A percentile compares a stretch with the other conserved stretches of the same genome.
Evolutionary conservation across 2,797 vertebrate genomes (phyloP).

Genomic region (Anguilla megastoma): DNA sequence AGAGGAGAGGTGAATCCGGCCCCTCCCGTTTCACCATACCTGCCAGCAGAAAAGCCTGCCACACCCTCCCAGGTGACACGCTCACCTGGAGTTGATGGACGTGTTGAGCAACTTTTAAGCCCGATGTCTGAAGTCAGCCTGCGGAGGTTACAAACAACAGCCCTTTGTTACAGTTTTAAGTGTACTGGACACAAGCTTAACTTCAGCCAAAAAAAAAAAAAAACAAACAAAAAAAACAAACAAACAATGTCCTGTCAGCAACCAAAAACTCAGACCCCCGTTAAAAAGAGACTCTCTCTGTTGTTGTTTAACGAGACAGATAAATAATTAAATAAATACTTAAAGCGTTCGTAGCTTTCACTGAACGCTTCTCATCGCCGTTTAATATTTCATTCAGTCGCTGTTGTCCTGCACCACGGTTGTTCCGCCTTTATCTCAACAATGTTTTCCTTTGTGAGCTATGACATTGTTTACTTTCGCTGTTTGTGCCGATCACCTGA

Average conservation of each 20-base stretch:
- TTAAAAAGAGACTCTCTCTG: neutral
- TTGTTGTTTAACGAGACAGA: neutral
- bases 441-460: neutral
- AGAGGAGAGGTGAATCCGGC: neutral
- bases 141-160: neutral
- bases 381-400: neutral
- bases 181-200: neutral
- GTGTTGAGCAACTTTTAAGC: conserved; percentile 8
- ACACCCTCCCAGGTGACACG: neutral
- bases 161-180: neutral
- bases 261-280: neutral
- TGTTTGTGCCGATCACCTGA: neutral
- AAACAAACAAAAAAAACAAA: too few species aligned
- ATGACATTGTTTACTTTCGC: conserved; percentile 6
- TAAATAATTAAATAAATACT: neutral
- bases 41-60: neutral
- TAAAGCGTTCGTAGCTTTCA: neutral
- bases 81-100: neutral
- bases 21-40: neutral
- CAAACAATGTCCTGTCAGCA: neutral
- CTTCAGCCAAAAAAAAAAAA: neutral
- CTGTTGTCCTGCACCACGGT: neutral
- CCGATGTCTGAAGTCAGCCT: neutral
- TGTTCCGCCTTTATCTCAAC: neutral
- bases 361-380: neutral